Evolutionary conservation across 2,113 vertebrate genomes (phyloP), one percentile per base, ranked within the genome.

Genomic region (Paedocypris sp.): DNA sequence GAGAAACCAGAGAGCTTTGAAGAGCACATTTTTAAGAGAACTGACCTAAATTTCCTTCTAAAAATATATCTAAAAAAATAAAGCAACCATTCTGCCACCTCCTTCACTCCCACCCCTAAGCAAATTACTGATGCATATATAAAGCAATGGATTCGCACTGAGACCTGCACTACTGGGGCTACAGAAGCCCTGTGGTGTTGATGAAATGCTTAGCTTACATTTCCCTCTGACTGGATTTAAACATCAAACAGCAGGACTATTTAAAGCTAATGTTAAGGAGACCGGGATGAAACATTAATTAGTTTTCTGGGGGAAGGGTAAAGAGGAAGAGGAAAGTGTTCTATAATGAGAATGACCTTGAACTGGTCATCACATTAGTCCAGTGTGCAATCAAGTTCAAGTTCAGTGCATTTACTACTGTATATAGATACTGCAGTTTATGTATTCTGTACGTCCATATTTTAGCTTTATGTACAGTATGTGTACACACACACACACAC

Each of bases 171-270:
- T 56, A 42, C 28, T 59, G 62, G 35, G 62, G 48, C 15, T 56
- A 45, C 56, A 62, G 35, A 65, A 39, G 29, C 45, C 60, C 39
- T 48, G 39, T 58, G 33, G 60, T 47, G 12, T 33, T 57, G 51
- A 65, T 50, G 61, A 68, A 68, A 51, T 47, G 65, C 43, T 62
- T 38, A 38, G 65, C 61, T 70, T 71, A 62, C 66, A 63, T 49
- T 58, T 58, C 48, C 66, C 19, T 45, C 53, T 50, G 50, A 66
- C 59, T 64, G 48, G 66, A 70, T 71, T 74, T 69, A 53, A 60
- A 74, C 66, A 69, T 71, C 69, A 71, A 74, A 74, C 69, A 50
- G 32, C 45, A 33, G n/a, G 43, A 60, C 53, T 69, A 71, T 71
- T 74, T 71, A 66, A 62, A 54, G 69, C 38, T 66, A 57, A 66